Conservation (phyloP, 2,888 invertebrate genomes). For the Aporophyla nigra region DNA sequence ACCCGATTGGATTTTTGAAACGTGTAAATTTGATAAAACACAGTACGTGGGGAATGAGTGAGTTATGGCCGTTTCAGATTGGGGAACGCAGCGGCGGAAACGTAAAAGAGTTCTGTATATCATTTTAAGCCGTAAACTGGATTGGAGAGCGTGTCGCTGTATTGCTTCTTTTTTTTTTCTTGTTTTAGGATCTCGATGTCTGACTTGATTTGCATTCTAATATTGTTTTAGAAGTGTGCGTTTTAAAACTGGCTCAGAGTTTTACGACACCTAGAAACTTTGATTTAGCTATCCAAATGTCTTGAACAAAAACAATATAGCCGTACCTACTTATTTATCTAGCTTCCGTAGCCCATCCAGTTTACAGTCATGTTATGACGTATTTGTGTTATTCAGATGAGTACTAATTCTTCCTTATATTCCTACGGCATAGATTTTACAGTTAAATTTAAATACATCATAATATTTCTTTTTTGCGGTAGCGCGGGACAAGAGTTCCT, state of each 20-base stretch:
- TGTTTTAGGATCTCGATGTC: slow-evolving; percentile 23
- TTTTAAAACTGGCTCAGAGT: neutral
- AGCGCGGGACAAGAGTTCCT: too few relatives aligned
- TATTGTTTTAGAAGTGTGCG: neutral
- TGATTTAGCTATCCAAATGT: neutral
- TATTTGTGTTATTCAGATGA: too few relatives aligned
- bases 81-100: slow-evolving; percentile 59
- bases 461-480: too few relatives aligned
- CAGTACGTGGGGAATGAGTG: slow-evolving; percentile 75
- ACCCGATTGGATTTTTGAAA: slow-evolving; percentile 88
- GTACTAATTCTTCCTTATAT: too few relatives aligned
- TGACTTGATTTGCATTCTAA: slow-evolving; percentile 39
- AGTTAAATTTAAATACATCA: too few relatives aligned
- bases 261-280: neutral
- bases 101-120: slow-evolving; percentile 61
- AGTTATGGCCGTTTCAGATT: slow-evolving; percentile 70
- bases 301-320: neutral
- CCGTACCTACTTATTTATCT: too few relatives aligned
- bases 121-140: slow-evolving; percentile 61
- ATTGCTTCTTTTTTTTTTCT: slow-evolving; percentile 36
- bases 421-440: too few relatives aligned
- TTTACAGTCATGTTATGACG: too few relatives aligned
- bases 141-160: slow-evolving; percentile 47
- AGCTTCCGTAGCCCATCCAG: too few relatives aligned
- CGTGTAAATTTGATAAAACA: slow-evolving; percentile 89